Percentiles rank a stretch among this genome's conserved stretches.
phyloP scores from a whole-genome alignment of 2,797 vertebrate species.

The Miichthys miiuy region DNA sequence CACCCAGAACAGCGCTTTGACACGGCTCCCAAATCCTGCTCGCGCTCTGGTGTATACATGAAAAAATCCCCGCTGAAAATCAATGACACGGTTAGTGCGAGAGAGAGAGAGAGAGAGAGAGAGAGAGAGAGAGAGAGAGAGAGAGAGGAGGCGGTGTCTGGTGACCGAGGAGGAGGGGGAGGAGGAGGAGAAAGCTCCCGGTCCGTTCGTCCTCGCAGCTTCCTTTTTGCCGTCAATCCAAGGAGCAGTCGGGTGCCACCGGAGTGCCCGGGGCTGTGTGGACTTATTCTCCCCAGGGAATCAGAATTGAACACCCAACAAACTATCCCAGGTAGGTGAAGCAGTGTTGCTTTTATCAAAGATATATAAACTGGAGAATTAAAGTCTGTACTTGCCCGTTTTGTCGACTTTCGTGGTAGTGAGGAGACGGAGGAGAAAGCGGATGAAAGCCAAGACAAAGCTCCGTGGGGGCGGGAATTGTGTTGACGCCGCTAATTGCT shows the following conservation, averaged over 20 bases:
- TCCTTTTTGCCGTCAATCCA: constrained; percentile 48
- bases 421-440: constrained; percentile 20
- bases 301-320: constrained; percentile 49
- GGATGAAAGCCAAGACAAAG: constrained; percentile 51
- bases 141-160: constrained; percentile 69
- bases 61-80: constrained; percentile 60
- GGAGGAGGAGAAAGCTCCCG: constrained; percentile 71
- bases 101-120: constrained; percentile 41
- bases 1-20: constrained; percentile 47
- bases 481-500: constrained; percentile 70
- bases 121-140: constrained; percentile 42
- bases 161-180: constrained; percentile 69
- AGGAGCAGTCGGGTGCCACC: constrained; percentile 58
- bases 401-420: constrained; percentile 19
- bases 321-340: constrained; percentile 63
- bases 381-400: constrained; percentile 21
- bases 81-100: constrained; percentile 63
- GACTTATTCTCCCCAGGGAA: constrained; percentile 67
- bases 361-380: constrained; percentile 5
- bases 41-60: constrained; percentile 50
- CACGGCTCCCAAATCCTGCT: constrained; percentile 53
- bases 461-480: constrained; percentile 39
- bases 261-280: constrained; percentile 70
- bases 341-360: background rate
- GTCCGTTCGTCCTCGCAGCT: constrained; percentile 52